phyloP scores from a whole-genome alignment of 2,888 invertebrate genomes.

The Mimachlamys varia region DNA sequence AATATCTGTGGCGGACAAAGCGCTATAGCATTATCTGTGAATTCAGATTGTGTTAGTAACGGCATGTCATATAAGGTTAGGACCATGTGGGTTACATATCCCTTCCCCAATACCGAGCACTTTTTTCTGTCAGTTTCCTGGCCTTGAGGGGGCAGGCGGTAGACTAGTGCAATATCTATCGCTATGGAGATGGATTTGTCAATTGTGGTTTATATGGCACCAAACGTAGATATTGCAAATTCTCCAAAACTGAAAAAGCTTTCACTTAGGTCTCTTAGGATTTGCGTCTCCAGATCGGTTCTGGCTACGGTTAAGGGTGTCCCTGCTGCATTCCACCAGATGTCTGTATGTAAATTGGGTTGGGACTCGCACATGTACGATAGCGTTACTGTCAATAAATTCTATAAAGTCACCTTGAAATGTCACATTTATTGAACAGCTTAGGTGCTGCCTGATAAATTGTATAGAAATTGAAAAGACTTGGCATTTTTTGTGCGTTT shows the following conservation, averaged over 20 bases:
- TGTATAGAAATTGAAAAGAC: not conserved
- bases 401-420: slow-evolving; percentile 31
- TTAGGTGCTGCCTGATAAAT: not conserved
- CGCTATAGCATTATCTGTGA: not conserved
- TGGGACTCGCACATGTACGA: not conserved
- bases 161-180: not conserved
- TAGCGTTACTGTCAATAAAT: not conserved
- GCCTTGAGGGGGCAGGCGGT: not conserved
- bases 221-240: slow-evolving; percentile 15
- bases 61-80: not conserved
- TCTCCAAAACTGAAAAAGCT: slow-evolving; percentile 13
- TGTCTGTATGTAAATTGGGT: slow-evolving; percentile 27
- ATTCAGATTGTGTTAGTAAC: slow-evolving; percentile 28
- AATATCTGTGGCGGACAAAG: not conserved
- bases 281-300: not conserved
- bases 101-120: not conserved
- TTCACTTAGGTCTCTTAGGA: not conserved
- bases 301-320: not conserved
- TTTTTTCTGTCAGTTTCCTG: slow-evolving; percentile 5
- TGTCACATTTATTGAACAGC: slow-evolving; percentile 16
- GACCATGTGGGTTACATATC: not conserved
- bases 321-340: not conserved
- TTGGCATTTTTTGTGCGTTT: not conserved
- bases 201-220: slow-evolving; percentile 19
- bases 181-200: slow-evolving; percentile 24